Evolutionary conservation across 1,140 invertebrate species (phyloP).

Genomic region (Aphelinus certus): DNA sequence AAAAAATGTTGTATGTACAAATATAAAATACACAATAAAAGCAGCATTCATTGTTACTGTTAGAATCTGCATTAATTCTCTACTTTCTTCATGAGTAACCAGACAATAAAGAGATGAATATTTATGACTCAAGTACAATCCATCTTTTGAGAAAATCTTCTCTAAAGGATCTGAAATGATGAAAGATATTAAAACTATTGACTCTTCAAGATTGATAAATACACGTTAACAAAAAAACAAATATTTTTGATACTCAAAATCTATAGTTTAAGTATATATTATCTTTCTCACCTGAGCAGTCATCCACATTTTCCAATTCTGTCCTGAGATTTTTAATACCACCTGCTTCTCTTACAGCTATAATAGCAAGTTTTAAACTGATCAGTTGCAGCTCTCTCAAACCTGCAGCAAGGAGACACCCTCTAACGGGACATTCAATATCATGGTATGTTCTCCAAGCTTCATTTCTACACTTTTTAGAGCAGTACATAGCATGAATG

Average conservation of each 20-base stretch:
- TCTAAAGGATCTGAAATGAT: constrained; percentile 48
- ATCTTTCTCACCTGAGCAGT: constrained; percentile 47
- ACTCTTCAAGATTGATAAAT: neutral
- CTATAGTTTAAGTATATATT: neutral
- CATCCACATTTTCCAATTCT: constrained; percentile 60
- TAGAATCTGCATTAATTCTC: constrained; percentile 79
- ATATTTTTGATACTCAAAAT: neutral
- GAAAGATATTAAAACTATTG: constrained; percentile 6
- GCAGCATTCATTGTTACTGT: constrained; percentile 75
- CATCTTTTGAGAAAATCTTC: constrained; percentile 59
- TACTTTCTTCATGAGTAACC: constrained; percentile 76
- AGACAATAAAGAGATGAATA: constrained; percentile 74
- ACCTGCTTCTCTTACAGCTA: constrained; percentile 66
- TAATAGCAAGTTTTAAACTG: constrained; percentile 72
- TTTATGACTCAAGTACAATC: constrained; percentile 65
- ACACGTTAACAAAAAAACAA: neutral
- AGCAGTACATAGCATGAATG: constrained; percentile 76
- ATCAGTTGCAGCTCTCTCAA: constrained; percentile 74
- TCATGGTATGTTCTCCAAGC: constrained; percentile 75
- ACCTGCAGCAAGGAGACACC: constrained; percentile 67
- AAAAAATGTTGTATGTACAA: constrained; percentile 70
- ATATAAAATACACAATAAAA: constrained; percentile 74
- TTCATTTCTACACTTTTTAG: constrained; percentile 70
- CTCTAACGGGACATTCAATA: constrained; percentile 79
- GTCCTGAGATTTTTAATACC: constrained; percentile 62